phyloP scores from a whole-genome alignment of 2,888 invertebrate species.

The Archips xylosteana region DNA sequence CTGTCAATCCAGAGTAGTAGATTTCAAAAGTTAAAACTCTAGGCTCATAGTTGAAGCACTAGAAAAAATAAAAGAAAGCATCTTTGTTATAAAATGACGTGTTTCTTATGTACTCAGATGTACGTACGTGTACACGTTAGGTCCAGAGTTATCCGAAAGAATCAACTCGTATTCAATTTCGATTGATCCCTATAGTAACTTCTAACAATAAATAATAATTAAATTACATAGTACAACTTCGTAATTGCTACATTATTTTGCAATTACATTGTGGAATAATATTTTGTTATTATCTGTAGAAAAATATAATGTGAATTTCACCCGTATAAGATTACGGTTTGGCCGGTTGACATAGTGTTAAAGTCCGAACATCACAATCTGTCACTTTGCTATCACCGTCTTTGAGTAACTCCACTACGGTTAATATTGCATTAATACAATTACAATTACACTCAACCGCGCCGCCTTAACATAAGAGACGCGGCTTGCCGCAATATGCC shows the following conservation, averaged over 20 bases:
- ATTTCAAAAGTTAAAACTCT: neutral
- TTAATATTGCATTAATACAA: slow-evolving; percentile 66
- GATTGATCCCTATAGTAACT: slow-evolving; percentile 59
- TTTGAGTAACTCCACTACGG: slow-evolving; percentile 51
- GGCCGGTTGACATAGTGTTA: slow-evolving; percentile 53
- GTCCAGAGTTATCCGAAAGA: slow-evolving; percentile 46
- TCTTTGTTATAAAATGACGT: neutral
- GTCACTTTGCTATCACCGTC: slow-evolving; percentile 74
- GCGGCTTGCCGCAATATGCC: slow-evolving; percentile 33
- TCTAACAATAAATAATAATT: slow-evolving; percentile 74
- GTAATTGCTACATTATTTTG: slow-evolving; percentile 62
- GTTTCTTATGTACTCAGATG: neutral
- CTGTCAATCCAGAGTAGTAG: neutral
- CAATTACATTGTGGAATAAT: slow-evolving; percentile 68
- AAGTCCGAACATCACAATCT: slow-evolving; percentile 54
- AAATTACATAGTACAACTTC: slow-evolving; percentile 65
- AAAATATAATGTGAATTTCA: slow-evolving; percentile 64
- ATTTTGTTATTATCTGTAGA: slow-evolving; percentile 58
- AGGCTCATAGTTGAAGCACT: neutral
- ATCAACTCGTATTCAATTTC: slow-evolving; percentile 61
- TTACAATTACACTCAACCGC: slow-evolving; percentile 51
- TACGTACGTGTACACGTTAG: neutral
- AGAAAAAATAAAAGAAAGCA: neutral
- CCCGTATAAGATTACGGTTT: slow-evolving; percentile 46
- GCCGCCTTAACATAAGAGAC: slow-evolving; percentile 70